Evolutionary conservation across 2,888 invertebrate species (phyloP).

Genomic region (Artemia sp.): DNA sequence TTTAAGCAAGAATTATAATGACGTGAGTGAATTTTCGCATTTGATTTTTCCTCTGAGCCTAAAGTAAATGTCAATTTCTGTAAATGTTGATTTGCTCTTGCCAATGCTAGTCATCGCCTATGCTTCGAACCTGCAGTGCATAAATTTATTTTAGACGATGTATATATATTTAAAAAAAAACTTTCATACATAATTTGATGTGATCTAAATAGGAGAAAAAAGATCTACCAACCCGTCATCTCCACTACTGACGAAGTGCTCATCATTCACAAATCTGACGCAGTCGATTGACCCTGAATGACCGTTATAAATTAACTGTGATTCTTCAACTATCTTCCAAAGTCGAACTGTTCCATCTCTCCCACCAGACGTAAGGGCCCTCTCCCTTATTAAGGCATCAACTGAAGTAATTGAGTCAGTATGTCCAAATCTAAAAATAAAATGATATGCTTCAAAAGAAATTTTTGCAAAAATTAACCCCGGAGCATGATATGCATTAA

Average conservation of each 20-base stretch:
- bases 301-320: slow-evolving; percentile 82
- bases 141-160: slow-evolving; percentile 1
- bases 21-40: no score
- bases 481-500: no score
- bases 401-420: slow-evolving; percentile 68
- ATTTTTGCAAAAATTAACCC: no score
- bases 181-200: slow-evolving; percentile 26
- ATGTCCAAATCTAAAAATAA: slow-evolving; percentile 52
- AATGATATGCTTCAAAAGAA: no score
- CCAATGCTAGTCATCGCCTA: background rate
- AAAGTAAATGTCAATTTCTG: no score
- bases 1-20: no score
- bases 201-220: slow-evolving; percentile 15
- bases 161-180: slow-evolving; percentile 11
- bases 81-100: no score
- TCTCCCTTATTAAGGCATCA: slow-evolving; percentile 66
- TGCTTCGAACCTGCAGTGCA: background rate
- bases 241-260: slow-evolving; percentile 77
- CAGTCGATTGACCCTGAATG: slow-evolving; percentile 65
- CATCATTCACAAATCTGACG: slow-evolving; percentile 77
- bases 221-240: slow-evolving; percentile 55
- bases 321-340: slow-evolving; percentile 95
- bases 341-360: slow-evolving; percentile 67
- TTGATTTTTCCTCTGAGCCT: no score
- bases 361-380: slow-evolving; percentile 76